These are phyloP conservation scores for Probaryconus sp. DNA, from an alignment of 1,140 invertebrate genomes.

Conservation along the genomic window DNA sequence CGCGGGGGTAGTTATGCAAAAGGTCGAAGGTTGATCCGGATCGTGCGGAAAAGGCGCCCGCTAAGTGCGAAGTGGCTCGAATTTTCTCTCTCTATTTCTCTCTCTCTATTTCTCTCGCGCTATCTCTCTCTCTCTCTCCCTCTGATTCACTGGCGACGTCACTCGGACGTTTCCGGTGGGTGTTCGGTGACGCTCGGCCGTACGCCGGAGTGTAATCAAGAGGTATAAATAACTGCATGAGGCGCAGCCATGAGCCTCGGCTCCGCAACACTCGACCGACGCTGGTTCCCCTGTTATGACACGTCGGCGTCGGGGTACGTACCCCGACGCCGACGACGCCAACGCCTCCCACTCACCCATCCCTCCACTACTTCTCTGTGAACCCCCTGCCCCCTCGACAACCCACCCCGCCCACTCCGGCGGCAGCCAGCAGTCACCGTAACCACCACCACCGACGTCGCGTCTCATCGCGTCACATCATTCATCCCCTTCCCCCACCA, in stretches of 20 bases:
- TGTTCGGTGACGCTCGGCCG: slow-evolving; percentile 56
- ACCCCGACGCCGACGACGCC: slow-evolving; percentile 45
- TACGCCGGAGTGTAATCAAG: slow-evolving; percentile 72
- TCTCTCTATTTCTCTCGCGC: too few species aligned
- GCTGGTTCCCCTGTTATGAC: slow-evolving; percentile 71
- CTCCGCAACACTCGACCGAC: slow-evolving; percentile 55
- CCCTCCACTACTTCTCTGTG: neutral
- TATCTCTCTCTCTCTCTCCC: too few species aligned
- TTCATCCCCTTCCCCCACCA: slow-evolving; percentile 24
- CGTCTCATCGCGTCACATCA: slow-evolving; percentile 45
- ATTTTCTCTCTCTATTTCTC: too few species aligned
- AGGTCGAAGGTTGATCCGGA: slow-evolving; percentile 53
- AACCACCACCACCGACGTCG: slow-evolving; percentile 10
- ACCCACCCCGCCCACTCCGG: neutral
- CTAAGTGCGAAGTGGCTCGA: slow-evolving; percentile 40
- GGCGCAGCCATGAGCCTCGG: slow-evolving; percentile 69
- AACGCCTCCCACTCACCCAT: slow-evolving; percentile 28
- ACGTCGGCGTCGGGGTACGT: slow-evolving; percentile 63
- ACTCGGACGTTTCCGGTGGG: slow-evolving; percentile 64
- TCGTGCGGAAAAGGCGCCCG: slow-evolving; percentile 38
- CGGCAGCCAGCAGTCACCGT: neutral
- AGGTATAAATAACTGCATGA: slow-evolving; percentile 74
- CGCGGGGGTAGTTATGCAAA: slow-evolving; percentile 8
- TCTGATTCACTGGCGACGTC: too few species aligned
- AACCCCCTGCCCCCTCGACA: neutral